Percentiles rank a stretch among this genome's conserved stretches.
Evolutionary conservation across 1,140 invertebrate genomes (phyloP).

Genomic region (Diprion similis): DNA sequence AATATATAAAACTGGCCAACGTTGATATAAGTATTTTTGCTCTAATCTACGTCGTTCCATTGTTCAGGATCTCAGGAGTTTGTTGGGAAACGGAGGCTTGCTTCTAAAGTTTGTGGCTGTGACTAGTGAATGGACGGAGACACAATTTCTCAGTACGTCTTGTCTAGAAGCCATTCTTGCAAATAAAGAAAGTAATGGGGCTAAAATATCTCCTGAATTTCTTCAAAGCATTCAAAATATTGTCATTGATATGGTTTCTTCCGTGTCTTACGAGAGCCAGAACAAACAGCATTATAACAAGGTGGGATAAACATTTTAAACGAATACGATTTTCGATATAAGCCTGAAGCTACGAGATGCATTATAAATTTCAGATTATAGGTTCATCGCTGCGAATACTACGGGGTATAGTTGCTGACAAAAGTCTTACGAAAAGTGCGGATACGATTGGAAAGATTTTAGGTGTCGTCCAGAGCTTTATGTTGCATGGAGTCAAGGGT

Average conservation of each 20-base stretch:
- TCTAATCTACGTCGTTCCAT: slow-evolving; percentile 27
- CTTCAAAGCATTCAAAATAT: slow-evolving; percentile 40
- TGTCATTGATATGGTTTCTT: slow-evolving; percentile 37
- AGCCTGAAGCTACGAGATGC: slow-evolving; percentile 11
- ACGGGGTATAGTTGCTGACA: slow-evolving; percentile 33
- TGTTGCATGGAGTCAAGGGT: slow-evolving; percentile 59
- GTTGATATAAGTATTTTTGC: slow-evolving; percentile 10
- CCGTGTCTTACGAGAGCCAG: slow-evolving; percentile 31
- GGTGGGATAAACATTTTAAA: slow-evolving; percentile 32
- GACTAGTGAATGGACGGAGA: slow-evolving; percentile 41
- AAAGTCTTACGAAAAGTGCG: slow-evolving; percentile 30
- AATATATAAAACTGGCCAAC: slow-evolving; percentile 19
- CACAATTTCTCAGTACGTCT: slow-evolving; percentile 41
- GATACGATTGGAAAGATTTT: slow-evolving; percentile 59
- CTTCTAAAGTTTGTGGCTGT: slow-evolving; percentile 38
- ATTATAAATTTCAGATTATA: slow-evolving; percentile 38
- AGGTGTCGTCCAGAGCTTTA: slow-evolving; percentile 62
- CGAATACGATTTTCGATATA: slow-evolving; percentile 2
- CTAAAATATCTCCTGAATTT: slow-evolving; percentile 35
- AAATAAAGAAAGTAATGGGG: slow-evolving; percentile 33
- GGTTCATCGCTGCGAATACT: slow-evolving; percentile 45
- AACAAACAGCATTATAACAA: slow-evolving; percentile 46
- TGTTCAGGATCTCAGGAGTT: slow-evolving; percentile 43
- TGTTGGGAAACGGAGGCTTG: slow-evolving; percentile 38
- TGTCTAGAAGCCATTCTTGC: slow-evolving; percentile 51